Conservation (phyloP, 2,113 vertebrate genomes). For the Dendrocopos noguchii region DNA sequence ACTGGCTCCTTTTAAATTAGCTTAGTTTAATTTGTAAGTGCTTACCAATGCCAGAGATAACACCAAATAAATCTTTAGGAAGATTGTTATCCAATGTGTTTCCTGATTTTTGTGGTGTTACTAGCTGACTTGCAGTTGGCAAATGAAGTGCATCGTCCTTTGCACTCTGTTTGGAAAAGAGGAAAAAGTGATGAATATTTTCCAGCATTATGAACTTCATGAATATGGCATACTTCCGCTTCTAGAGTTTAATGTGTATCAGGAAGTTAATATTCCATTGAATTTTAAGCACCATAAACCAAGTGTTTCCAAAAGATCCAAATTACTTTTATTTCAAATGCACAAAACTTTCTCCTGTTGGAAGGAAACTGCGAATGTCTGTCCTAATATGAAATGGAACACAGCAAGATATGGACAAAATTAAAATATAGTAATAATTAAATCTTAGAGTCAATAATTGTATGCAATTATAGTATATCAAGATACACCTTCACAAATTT, state of each 20-base stretch:
- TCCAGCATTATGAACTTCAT: not conserved
- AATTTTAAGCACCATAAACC: not conserved
- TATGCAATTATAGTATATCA: not conserved
- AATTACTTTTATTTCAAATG: not conserved
- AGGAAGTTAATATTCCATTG: not conserved
- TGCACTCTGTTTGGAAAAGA: slow-evolving; percentile 77
- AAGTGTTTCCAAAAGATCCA: not conserved
- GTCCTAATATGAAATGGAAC: not conserved
- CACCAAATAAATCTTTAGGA: slow-evolving; percentile 96
- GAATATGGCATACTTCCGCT: not conserved
- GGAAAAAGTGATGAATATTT: not conserved
- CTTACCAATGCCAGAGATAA: slow-evolving; percentile 94
- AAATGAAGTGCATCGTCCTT: slow-evolving; percentile 84
- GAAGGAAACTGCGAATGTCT: not conserved
- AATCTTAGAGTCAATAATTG: not conserved
- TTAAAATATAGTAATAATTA: not conserved
- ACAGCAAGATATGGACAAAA: not conserved
- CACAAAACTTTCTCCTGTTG: not conserved
- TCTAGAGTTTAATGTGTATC: not conserved
- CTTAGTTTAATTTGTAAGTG: not conserved
- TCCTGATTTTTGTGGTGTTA: slow-evolving; percentile 90
- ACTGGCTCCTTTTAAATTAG: not conserved
- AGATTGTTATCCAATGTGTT: slow-evolving; percentile 87
- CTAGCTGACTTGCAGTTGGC: slow-evolving; percentile 77
- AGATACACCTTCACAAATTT: not conserved